Evolutionary conservation across 2,113 vertebrate species (phyloP).

Genomic region (Climacteris rufus): DNA sequence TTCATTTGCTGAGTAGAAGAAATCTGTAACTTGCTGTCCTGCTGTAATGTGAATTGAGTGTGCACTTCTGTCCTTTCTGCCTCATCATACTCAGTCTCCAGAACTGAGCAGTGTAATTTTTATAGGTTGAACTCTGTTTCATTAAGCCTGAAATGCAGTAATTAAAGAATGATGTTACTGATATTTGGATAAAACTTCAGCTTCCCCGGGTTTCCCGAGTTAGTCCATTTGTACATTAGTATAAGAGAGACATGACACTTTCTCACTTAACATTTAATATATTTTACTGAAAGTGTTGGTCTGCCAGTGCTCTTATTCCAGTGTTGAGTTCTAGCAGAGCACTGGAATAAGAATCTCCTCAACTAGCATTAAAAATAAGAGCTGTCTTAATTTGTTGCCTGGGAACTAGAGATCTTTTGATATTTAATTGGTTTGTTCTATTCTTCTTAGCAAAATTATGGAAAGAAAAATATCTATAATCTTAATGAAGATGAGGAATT

Average conservation of each 20-base stretch:
- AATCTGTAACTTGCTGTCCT: background rate
- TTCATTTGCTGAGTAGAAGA: background rate
- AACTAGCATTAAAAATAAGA: background rate
- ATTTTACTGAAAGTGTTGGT: background rate
- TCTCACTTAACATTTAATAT: background rate
- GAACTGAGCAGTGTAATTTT: background rate
- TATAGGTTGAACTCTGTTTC: background rate
- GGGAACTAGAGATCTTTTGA: background rate
- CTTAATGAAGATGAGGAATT: conserved; percentile 96
- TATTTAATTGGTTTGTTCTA: background rate
- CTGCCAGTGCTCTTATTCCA: background rate
- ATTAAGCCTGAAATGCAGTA: background rate
- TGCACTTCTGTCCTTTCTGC: background rate
- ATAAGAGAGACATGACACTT: background rate
- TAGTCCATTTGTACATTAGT: background rate
- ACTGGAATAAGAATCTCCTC: background rate
- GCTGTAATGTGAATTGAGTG: background rate
- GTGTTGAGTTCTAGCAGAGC: background rate
- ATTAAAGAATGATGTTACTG: background rate
- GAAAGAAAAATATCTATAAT: conserved; percentile 88
- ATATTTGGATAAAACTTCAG: background rate
- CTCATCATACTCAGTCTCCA: background rate
- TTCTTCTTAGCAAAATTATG: conserved; percentile 76
- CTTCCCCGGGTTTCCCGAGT: background rate
- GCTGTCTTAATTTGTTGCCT: background rate